Percentiles rank a stretch among this genome's conserved stretches.
phyloP scores from a whole-genome alignment of 2,797 vertebrate genomes.

The Etheostoma nigrum region DNA sequence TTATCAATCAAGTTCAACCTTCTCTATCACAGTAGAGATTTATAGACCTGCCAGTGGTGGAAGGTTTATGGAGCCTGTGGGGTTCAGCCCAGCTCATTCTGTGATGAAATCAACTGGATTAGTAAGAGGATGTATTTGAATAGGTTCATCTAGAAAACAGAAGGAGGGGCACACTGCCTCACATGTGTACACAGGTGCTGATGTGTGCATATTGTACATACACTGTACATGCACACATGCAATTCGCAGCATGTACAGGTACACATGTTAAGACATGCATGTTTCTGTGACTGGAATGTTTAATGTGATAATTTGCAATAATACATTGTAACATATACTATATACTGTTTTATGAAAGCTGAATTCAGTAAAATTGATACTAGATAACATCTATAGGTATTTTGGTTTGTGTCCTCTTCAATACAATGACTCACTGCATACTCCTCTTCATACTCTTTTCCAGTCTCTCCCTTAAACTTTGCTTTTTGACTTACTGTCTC shows the following conservation, averaged over 20 bases:
- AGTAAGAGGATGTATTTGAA: conserved; percentile 38
- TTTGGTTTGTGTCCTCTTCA: not conserved
- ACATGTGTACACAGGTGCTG: conserved; percentile 4
- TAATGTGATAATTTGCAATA: not conserved
- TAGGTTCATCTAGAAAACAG: not conserved
- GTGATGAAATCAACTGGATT: conserved; percentile 33
- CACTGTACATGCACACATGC: not conserved
- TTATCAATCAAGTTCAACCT: conserved; percentile 36
- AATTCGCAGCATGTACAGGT: not conserved
- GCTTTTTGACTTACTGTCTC: not conserved
- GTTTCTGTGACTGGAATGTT: conserved; percentile 15
- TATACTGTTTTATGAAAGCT: not conserved
- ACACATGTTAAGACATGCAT: conserved; percentile 27
- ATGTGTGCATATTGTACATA: not conserved
- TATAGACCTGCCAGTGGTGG: conserved; percentile 39
- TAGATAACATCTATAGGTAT: not conserved
- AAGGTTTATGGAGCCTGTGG: conserved; percentile 49
- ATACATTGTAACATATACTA: too few relatives aligned
- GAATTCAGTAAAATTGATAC: not conserved
- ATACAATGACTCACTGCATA: not conserved
- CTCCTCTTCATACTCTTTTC: not conserved
- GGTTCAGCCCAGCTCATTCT: conserved; percentile 31
- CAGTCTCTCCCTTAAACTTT: conserved; percentile 10
- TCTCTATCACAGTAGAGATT: conserved; percentile 42
- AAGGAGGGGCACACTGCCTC: not conserved